Evolutionary conservation across 1,140 invertebrate species (phyloP).

Genomic region (Magallana ariakensis): DNA sequence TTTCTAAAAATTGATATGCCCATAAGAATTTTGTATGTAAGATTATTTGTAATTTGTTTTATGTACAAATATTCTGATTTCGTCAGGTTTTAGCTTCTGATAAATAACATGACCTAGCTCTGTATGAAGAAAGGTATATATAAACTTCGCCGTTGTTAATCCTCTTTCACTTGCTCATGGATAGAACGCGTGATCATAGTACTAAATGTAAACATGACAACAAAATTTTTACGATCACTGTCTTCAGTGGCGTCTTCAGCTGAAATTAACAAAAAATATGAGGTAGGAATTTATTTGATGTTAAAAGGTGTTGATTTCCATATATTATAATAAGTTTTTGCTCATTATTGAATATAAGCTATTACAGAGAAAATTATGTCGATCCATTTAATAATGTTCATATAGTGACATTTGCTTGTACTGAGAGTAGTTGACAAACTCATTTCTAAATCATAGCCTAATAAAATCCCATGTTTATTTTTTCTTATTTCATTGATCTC

Average conservation of each 20-base stretch:
- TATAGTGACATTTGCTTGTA: no score
- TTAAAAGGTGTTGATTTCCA: background rate
- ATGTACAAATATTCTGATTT: no score
- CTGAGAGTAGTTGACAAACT: no score
- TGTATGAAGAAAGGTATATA: background rate
- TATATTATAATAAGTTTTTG: background rate
- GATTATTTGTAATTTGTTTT: background rate
- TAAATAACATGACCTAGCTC: background rate
- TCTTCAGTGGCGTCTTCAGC: background rate
- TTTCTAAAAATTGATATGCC: no score
- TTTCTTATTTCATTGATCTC: no score
- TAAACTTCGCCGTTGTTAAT: background rate
- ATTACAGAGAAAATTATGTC: no score
- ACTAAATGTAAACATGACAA: background rate
- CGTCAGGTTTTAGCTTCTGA: background rate
- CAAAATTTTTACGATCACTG: slow-evolving; percentile 13
- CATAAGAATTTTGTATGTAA: background rate
- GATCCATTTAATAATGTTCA: no score
- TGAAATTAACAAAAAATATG: slow-evolving; percentile 34
- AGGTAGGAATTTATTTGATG: background rate
- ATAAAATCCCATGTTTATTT: no score
- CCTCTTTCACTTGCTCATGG: slow-evolving; percentile 31
- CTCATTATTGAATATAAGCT: no score
- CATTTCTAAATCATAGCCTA: no score
- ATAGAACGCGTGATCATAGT: background rate